phyloP scores from a whole-genome alignment of 2,888 invertebrate species.

The Sisyra nigra region DNA sequence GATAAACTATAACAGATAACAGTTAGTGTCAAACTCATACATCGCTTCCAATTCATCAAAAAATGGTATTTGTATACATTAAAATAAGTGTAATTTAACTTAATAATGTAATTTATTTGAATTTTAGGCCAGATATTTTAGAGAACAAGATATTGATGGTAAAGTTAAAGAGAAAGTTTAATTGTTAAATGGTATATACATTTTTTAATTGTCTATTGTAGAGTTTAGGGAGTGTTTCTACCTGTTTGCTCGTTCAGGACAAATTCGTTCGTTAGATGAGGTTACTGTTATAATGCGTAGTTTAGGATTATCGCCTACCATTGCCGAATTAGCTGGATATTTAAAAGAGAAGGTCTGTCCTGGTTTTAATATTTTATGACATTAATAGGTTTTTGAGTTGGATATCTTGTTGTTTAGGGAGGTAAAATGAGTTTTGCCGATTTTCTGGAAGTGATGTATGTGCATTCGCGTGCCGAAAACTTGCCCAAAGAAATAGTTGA shows the following conservation, averaged over 20 bases:
- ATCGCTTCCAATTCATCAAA: neutral
- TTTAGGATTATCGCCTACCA: conserved; percentile 84
- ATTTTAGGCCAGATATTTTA: conserved; percentile 79
- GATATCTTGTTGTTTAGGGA: conserved; percentile 33
- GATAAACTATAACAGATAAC: neutral
- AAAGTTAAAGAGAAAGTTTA: conserved; percentile 21
- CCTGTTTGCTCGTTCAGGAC: conserved; percentile 77
- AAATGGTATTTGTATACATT: conserved; percentile 4
- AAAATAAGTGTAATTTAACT: too few species aligned
- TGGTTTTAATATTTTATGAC: neutral
- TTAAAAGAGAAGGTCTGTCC: conserved; percentile 41
- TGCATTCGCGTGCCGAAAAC: conserved; percentile 72
- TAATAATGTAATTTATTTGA: conserved; percentile 9
- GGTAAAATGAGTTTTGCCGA: conserved; percentile 92
- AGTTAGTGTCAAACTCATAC: neutral
- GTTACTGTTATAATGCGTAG: conserved; percentile 90
- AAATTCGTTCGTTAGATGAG: conserved; percentile 78
- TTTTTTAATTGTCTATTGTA: conserved; percentile 26
- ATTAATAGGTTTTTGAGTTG: neutral
- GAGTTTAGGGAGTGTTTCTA: conserved; percentile 96
- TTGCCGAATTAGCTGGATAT: conserved; percentile 74
- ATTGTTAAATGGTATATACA: neutral
- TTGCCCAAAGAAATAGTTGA: conserved; percentile 71
- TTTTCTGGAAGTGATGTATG: conserved; percentile 89
- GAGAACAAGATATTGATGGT: conserved; percentile 93